Base-by-base conservation (phyloP, 2,888 invertebrate species). In the Deilephila elpenor region DNA sequence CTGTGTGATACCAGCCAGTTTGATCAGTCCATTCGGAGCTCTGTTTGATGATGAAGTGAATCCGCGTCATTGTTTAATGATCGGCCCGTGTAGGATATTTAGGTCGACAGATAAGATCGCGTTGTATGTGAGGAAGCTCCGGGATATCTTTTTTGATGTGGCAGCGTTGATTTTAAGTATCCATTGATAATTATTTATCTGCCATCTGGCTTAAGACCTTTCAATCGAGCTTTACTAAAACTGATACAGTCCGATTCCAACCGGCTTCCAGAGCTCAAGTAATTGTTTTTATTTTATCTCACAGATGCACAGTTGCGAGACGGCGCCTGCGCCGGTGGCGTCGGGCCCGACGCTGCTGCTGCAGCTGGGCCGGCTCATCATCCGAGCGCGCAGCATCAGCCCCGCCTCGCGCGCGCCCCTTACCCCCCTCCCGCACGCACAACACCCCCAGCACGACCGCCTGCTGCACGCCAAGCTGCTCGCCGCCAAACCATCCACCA, bases 351-450 rank as follows among this genome's bases (percentile, higher is more conserved):
- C 91, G 80, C 95, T 96, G 72, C 92, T 95, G 78, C 94, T 95
- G 77, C 95, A 96, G 88, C 89, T 96, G 80, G 96, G 96, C 73
- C 91, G 96, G 78, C 93, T 96, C 83, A 95, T 96, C 79, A 91
- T 96, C 80, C 95, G 96, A 84, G 95, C 96, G 70, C 89, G 96
- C 61, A 93, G 95, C 78, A 91, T 95, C 72, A 95, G 95, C 81
- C 91, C 91, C 44, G 79, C 83, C 20, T 72, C 81, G 75, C 82
- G 78, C 92, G 94, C 71, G 89, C 91, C 76, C 77, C 91, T 90
- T 34, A 78, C 83, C 20, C 71, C 81, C 75, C 82, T 77, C 92
- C 93, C 71, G 89, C 91, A 76, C 77, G 76, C 81, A 25, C 73
- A 59, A n/a, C 59, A 82, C 78, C 78, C 83, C 7, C 59, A 83